Evolutionary conservation across 2,888 invertebrate species (phyloP), one percentile per base, ranked within the genome.

Genomic region (Ennomos erosarius): DNA sequence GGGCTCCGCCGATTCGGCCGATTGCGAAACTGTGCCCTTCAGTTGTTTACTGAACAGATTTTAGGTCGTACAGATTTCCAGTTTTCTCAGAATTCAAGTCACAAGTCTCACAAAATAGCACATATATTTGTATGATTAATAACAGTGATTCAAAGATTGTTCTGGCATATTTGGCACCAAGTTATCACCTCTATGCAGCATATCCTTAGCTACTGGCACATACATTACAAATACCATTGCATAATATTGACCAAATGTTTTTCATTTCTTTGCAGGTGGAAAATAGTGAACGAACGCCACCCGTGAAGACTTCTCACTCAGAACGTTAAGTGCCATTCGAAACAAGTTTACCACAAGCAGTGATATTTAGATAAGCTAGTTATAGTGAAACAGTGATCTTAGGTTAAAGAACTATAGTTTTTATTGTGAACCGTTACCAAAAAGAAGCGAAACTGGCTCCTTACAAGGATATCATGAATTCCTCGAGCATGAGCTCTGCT

Each of bases 401-500:
- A 88, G 83, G 65, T 77, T 76, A 82, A 84, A 81, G 83, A 84
- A 84, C 79, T 84, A 79, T 82, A 77, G 77, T 80, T 81, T 85
- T 85, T 85, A 85, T 79, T 84, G 81, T 79, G 82, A 85, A 82
- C 82, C 63, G 88, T 90, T 83, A 89, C 88, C 87, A 88, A 86
- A 90, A 91, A 92, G 84, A 79, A 85, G 84, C 84, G 79, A 92
- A 90, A 76, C 91, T 92, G 92, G 92, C 92, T 90, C 92, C 92
- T 66, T 92, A 87, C 76, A 92, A 92, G 85, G 92, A 92, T 91
- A 92, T 92, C 79, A 90, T 90, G 90, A 92, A 90, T 78, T 86
- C 90, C 76, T 79, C 90, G 87, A 87, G 90, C 82, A 86, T 90
- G 85, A 88, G 88, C 85, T 87, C 90, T 54, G 74, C 90, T 51